These are phyloP conservation scores for Acrobasis suavella DNA, from an alignment of 2,888 invertebrate genomes.

Conservation along the genomic window DNA sequence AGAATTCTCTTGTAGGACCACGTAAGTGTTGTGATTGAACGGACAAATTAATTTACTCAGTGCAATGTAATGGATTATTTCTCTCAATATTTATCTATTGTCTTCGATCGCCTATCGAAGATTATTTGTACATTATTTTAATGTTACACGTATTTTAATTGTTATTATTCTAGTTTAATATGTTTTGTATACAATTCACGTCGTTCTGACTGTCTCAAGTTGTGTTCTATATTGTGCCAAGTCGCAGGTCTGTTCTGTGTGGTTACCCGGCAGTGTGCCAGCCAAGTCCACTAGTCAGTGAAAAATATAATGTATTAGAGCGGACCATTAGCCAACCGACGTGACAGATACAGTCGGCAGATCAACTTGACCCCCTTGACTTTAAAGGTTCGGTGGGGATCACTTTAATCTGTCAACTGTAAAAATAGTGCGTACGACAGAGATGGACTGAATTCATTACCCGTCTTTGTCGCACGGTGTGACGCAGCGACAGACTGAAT, in stretches of 20 bases:
- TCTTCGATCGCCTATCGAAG: too few relatives aligned
- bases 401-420: too few relatives aligned
- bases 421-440: too few relatives aligned
- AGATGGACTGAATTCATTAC: too few relatives aligned
- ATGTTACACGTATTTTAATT: conserved; percentile 9
- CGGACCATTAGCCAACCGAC: too few relatives aligned
- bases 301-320: conserved; percentile 22
- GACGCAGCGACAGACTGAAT: too few relatives aligned
- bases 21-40: conserved; percentile 5
- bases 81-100: background rate
- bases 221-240: conserved; percentile 45
- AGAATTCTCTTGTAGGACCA: conserved; percentile 10
- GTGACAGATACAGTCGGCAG: too few relatives aligned
- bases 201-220: conserved; percentile 11
- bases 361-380: too few relatives aligned
- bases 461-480: too few relatives aligned
- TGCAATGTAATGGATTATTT: background rate
- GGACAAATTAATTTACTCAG: background rate
- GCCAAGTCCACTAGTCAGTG: conserved; percentile 53
- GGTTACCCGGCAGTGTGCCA: conserved; percentile 46
- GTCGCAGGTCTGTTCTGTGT: conserved; percentile 37
- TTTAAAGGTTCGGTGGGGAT: too few relatives aligned
- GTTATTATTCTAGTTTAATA: conserved; percentile 17
- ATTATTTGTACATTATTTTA: conserved; percentile 5
- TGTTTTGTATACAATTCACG: background rate